Base-by-base conservation (phyloP, 2,888 invertebrate species). In the Caenorhabditis sp. region DNA sequence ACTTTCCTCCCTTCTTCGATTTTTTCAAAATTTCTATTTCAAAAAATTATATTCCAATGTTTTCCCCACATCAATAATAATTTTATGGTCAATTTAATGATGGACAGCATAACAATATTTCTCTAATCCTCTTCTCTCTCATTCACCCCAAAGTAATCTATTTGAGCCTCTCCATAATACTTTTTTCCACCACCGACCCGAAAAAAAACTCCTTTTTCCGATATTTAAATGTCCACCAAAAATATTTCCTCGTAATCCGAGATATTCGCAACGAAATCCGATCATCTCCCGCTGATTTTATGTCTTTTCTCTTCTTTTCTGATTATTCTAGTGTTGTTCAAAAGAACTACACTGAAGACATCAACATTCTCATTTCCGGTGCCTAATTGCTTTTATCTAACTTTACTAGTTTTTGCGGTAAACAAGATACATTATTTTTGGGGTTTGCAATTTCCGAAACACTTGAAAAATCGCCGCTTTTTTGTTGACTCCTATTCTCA, bases 81-180 rank as follows among this genome's bases (percentile, higher is more conserved):
- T 43, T 43, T 43, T 43, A 43, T 43, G 43, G 8, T 14, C 43
- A 43, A 43, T 43, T 43, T 43, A 43, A 43, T 43, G 43, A 10
- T 14, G 36, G 5, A 12, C 6, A 8, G 36, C 36, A 12, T 8
- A 36, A 8, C 17, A 68, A 62, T 63, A 54, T 63, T 49, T 31
- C 61, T 58, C 24, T 23, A 62, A 27, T 51, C 49, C 54, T 43
- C 51, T 51, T 58, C 57, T 37, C 37, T 23, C 61, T 53, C 59
- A 31, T 57, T 63, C 37, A 6, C 36, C 43, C 43, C 2, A 43
- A 43, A 43, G 43, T 43, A 43, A 43, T 43, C 43, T 43, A 43
- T 43, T 43, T 43, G 43, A 43, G 43, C 43, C 43, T 6, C 31
- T 10, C 10, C 4, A 6, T 31, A 4, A 4, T 31, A 31, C 10